These are phyloP conservation scores for Drosophila borealis DNA, from an alignment of 2,888 invertebrate genomes.

Conservation along the genomic window DNA sequence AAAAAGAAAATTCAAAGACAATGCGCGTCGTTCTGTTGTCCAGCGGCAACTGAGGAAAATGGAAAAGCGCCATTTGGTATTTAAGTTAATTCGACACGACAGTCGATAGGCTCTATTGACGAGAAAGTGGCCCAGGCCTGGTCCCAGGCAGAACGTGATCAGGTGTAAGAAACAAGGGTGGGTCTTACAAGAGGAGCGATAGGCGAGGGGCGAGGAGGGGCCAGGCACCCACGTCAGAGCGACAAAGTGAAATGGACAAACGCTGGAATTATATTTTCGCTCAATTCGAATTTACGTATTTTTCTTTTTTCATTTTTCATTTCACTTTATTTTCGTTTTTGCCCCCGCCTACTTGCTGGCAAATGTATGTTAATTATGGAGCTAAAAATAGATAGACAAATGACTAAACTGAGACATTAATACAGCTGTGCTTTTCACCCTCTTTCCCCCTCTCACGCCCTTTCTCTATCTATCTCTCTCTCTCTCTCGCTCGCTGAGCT, in stretches of 20 bases:
- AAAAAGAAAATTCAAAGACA: slow-evolving; percentile 16
- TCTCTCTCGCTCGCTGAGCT: background rate
- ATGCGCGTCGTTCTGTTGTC: slow-evolving; percentile 58
- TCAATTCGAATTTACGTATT: background rate
- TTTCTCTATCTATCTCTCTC: too few species aligned
- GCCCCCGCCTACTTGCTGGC: slow-evolving; percentile 21
- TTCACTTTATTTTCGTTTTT: slow-evolving; percentile 21
- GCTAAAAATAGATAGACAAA: slow-evolving; percentile 54
- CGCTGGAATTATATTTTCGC: slow-evolving; percentile 32
- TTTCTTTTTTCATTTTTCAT: background rate
- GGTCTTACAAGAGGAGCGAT: background rate
- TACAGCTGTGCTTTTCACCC: background rate
- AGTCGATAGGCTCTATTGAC: background rate
- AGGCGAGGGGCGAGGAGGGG: background rate
- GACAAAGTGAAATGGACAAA: slow-evolving; percentile 18
- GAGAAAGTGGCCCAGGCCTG: slow-evolving; percentile 13
- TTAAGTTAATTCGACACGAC: slow-evolving; percentile 32
- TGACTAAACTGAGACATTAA: slow-evolving; percentile 16
- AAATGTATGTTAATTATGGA: slow-evolving; percentile 71
- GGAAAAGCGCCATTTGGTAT: slow-evolving; percentile 55
- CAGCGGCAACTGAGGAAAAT: slow-evolving; percentile 66
- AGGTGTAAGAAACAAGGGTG: background rate
- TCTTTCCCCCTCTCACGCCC: too few species aligned
- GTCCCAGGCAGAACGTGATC: background rate
- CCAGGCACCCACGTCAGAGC: slow-evolving; percentile 10